phyloP scores from a whole-genome alignment of 2,888 invertebrate species.

The Periphyllus acericola region DNA sequence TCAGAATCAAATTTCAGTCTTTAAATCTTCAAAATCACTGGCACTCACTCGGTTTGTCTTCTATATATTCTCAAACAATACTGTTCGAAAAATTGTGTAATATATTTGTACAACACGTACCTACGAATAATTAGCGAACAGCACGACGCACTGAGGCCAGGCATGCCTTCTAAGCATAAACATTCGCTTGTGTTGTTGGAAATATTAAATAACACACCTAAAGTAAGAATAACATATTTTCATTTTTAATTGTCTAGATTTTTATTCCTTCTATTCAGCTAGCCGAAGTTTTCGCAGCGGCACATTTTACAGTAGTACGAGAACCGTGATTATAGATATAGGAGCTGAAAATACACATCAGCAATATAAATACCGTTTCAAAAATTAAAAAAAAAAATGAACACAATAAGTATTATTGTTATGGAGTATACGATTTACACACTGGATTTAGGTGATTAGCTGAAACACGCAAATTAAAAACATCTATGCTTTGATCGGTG shows the following conservation, averaged over 20 bases:
- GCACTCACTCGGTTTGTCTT: background rate
- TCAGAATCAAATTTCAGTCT: too few species aligned
- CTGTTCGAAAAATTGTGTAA: background rate
- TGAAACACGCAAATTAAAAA: too few species aligned
- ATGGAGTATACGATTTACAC: too few species aligned
- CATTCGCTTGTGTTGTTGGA: background rate
- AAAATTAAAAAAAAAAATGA: too few species aligned
- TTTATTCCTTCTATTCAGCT: background rate
- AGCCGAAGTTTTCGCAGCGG: too few species aligned
- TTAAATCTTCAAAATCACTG: background rate
- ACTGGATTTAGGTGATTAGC: too few species aligned
- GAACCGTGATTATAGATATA: too few species aligned
- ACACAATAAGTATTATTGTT: too few species aligned
- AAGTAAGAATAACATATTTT: background rate
- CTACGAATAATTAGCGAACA: background rate
- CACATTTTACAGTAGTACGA: too few species aligned
- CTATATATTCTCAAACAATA: background rate
- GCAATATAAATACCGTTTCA: too few species aligned
- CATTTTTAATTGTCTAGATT: background rate
- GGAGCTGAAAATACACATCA: too few species aligned
- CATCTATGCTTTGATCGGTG: too few species aligned
- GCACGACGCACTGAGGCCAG: background rate
- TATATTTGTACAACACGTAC: background rate
- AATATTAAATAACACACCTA: background rate
- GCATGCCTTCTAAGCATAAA: background rate